phyloP scores from a whole-genome alignment of 2,797 vertebrate species.

The Parauchenoglanis ngamensis region DNA sequence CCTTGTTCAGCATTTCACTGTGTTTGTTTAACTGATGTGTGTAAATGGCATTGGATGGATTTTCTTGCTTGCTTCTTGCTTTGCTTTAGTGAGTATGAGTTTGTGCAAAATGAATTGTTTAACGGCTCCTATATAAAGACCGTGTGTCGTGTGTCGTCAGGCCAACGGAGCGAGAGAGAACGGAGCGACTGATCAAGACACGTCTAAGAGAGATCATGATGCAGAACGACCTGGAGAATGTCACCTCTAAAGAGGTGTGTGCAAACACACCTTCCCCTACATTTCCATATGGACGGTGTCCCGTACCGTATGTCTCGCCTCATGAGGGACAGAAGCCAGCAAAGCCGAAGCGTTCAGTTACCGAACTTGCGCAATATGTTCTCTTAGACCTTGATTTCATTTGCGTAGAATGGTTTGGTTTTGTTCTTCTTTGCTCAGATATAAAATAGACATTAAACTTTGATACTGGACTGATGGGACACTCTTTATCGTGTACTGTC shows the following conservation, averaged over 20 bases:
- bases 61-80: not conserved
- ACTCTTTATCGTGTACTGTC: not conserved
- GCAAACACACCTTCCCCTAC: not conserved
- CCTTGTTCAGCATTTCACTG: not conserved
- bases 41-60: not conserved
- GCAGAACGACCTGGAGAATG: conserved; percentile 97
- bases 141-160: conserved; percentile 63
- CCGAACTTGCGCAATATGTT: not conserved
- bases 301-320: too few species aligned
- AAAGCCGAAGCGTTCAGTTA: not conserved
- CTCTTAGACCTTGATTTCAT: not conserved
- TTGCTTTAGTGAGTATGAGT: not conserved
- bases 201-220: conserved; percentile 97
- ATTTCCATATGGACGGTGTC: not conserved
- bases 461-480: not conserved
- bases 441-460: not conserved
- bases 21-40: not conserved
- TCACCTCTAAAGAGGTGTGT: conserved; percentile 94
- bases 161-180: conserved; percentile 93
- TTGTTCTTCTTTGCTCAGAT: not conserved
- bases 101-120: not conserved
- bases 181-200: conserved; percentile 90
- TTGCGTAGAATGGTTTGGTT: not conserved
- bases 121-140: not conserved
- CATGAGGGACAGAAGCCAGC: too few species aligned